These are phyloP conservation scores for Larimichthys crocea DNA, from an alignment of 2,113 vertebrate species.

Conservation along the genomic window DNA sequence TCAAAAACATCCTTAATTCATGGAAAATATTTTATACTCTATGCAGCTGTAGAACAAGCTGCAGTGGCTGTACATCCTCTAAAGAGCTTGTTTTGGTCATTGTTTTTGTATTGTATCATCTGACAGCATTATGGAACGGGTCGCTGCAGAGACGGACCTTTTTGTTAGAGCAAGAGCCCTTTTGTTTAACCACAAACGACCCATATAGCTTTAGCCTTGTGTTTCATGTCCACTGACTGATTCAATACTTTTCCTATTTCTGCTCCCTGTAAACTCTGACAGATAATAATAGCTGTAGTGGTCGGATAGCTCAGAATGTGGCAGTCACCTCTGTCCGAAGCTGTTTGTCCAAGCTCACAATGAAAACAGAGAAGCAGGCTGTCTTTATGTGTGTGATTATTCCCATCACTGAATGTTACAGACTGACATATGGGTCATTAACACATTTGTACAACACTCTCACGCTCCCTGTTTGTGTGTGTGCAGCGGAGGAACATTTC, in stretches of 20 bases:
- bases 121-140: too few relatives aligned
- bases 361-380: background rate
- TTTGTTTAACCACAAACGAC: too few relatives aligned
- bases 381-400: too few relatives aligned
- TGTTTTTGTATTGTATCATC: too few relatives aligned
- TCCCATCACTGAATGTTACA: background rate
- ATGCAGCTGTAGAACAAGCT: too few relatives aligned
- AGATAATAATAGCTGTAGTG: background rate
- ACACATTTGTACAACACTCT: background rate
- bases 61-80: too few relatives aligned
- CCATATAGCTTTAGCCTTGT: background rate
- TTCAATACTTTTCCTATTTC: background rate
- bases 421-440: background rate
- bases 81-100: too few relatives aligned
- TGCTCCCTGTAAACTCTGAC: background rate
- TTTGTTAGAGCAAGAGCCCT: too few relatives aligned
- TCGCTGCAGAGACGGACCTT: too few relatives aligned
- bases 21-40: too few relatives aligned
- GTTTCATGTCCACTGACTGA: background rate
- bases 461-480: conserved; percentile 24
- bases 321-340: background rate
- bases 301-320: background rate
- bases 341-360: background rate
- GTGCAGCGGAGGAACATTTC: conserved; percentile 94
- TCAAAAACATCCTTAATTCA: too few relatives aligned